These are phyloP conservation scores for Antennarius maculatus DNA, from an alignment of 2,797 vertebrate genomes.

Conservation along the genomic window DNA sequence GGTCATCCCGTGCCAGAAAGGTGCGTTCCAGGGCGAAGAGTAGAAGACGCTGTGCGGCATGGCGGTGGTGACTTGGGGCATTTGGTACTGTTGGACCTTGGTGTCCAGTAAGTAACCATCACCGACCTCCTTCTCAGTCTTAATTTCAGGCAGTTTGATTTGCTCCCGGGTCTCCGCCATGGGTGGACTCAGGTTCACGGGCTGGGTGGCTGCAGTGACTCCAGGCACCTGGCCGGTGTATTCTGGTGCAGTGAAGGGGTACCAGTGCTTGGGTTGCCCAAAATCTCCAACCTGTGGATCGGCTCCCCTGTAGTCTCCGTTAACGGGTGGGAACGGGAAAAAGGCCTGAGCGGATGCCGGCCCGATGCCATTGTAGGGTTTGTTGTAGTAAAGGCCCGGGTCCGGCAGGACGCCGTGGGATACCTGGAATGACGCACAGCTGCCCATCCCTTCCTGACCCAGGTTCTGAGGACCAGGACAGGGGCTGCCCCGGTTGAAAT, in stretches of 20 bases:
- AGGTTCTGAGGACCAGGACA: constrained; percentile 65
- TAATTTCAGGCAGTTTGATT: constrained; percentile 77
- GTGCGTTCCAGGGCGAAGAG: constrained; percentile 77
- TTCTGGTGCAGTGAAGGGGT: constrained; percentile 80
- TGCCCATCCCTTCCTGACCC: constrained; percentile 68
- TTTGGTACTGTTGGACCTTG: constrained; percentile 68
- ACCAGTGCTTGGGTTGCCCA: constrained; percentile 81
- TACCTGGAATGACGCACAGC: constrained; percentile 73
- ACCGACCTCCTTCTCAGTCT: constrained; percentile 71
- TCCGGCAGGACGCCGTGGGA: constrained; percentile 78
- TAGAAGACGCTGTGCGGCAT: constrained; percentile 79
- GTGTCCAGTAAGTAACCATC: constrained; percentile 65
- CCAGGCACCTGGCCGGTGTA: constrained; percentile 79
- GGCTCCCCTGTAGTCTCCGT: constrained; percentile 73
- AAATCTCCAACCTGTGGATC: constrained; percentile 77
- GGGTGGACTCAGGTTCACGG: constrained; percentile 70
- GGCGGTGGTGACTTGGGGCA: constrained; percentile 54
- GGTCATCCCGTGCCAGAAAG: constrained; percentile 82
- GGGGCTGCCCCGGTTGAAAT: constrained; percentile 73
- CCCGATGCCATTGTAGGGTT: constrained; percentile 75
- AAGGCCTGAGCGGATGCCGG: constrained; percentile 72
- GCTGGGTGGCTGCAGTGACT: constrained; percentile 66
- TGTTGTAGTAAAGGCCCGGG: constrained; percentile 78
- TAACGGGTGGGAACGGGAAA: constrained; percentile 74
- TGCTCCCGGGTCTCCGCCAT: constrained; percentile 78